Conservation (phyloP, 2,888 invertebrate genomes). For the Dyspetes luteomarginatus region DNA sequence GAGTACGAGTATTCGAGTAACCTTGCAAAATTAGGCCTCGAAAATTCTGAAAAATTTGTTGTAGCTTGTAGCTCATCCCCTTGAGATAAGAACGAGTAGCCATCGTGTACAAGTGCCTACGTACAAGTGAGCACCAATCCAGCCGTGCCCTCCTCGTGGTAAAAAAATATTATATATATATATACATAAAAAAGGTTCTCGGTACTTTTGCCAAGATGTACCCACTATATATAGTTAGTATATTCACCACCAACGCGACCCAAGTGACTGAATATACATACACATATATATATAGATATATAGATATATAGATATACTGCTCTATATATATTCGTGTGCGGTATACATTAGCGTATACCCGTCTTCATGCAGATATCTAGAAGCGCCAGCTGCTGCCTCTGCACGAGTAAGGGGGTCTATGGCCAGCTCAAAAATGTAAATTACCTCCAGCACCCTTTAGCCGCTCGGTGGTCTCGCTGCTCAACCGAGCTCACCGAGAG, state of each 20-base stretch:
- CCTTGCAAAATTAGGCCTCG: constrained; percentile 20
- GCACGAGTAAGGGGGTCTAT: constrained; percentile 53
- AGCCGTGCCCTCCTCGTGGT: constrained; percentile 23
- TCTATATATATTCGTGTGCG: too few relatives aligned
- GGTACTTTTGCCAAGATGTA: constrained; percentile 49
- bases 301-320: too few relatives aligned
- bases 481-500: constrained; percentile 47
- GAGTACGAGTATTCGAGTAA: constrained; percentile 15
- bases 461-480: constrained; percentile 63
- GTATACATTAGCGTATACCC: constrained; percentile 29
- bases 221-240: constrained; percentile 9
- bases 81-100: constrained; percentile 18
- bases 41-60: not conserved
- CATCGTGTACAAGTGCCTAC: constrained; percentile 37
- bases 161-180: constrained; percentile 16
- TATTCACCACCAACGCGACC: constrained; percentile 7
- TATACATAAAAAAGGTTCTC: constrained; percentile 21
- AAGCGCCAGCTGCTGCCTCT: constrained; percentile 57
- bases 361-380: constrained; percentile 48
- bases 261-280: constrained; percentile 22
- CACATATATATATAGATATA: not conserved
- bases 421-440: constrained; percentile 66
- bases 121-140: constrained; percentile 50
- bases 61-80: not conserved
- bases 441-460: constrained; percentile 65